These are phyloP conservation scores for Triplophysa siluroides DNA, from an alignment of 2,113 vertebrate species.

Conservation along the genomic window DNA sequence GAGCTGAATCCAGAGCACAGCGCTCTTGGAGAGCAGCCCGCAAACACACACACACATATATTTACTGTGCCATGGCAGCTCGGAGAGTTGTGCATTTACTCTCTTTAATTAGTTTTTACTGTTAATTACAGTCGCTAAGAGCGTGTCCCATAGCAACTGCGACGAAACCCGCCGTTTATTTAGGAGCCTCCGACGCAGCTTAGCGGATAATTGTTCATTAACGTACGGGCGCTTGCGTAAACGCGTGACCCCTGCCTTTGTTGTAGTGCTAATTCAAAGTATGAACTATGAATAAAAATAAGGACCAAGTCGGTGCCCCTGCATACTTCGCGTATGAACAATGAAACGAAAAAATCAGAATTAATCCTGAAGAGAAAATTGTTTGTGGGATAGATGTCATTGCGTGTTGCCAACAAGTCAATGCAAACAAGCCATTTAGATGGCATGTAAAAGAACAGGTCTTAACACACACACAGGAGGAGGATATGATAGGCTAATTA, in stretches of 20 bases:
- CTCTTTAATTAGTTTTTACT: constrained; percentile 42
- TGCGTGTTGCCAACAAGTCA: constrained; percentile 21
- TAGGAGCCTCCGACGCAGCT: constrained; percentile 41
- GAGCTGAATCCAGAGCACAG: not conserved
- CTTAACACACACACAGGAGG: constrained; percentile 2
- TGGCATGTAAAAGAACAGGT: not conserved
- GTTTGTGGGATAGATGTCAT: not conserved
- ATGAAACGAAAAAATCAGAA: constrained; percentile 3
- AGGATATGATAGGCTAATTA: constrained; percentile 20
- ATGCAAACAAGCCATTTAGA: constrained; percentile 14
- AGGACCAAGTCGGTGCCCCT: not conserved
- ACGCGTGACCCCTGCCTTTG: constrained; percentile 36
- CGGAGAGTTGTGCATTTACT: constrained; percentile 4
- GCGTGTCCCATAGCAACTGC: constrained; percentile 39
- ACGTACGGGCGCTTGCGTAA: constrained; percentile 37
- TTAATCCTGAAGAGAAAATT: not conserved
- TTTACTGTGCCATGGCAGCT: not conserved
- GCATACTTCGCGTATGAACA: not conserved
- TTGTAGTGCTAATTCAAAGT: constrained; percentile 30
- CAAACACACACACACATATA: not conserved
- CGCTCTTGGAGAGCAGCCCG: not conserved
- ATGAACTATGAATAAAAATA: not conserved
- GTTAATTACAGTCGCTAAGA: constrained; percentile 46
- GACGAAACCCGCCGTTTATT: constrained; percentile 44
- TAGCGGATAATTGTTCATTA: constrained; percentile 47